phyloP scores from a whole-genome alignment of 2,113 vertebrate species.

The Lampris incognitus region DNA sequence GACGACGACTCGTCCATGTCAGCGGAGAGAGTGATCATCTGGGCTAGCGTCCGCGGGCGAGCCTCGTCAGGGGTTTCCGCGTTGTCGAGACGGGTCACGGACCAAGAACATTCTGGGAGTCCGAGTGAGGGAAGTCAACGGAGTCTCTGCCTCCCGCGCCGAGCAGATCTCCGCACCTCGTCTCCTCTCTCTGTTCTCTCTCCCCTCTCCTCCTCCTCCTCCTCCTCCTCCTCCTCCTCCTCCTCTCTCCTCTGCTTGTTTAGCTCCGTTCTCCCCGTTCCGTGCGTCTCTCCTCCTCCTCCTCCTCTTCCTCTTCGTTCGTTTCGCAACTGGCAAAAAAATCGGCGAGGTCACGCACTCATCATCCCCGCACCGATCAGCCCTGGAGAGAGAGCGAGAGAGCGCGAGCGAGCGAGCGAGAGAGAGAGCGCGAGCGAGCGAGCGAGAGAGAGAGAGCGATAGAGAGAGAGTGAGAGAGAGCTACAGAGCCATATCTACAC shows the following conservation, averaged over 20 bases:
- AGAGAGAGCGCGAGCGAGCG: background rate
- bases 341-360: slow-evolving; percentile 81
- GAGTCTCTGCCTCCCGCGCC: slow-evolving; percentile 27
- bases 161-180: slow-evolving; percentile 1
- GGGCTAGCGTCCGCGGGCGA: slow-evolving; percentile 68
- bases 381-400: background rate
- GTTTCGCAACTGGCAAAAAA: slow-evolving; percentile 78
- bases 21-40: slow-evolving; percentile 74
- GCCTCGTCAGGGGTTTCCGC: slow-evolving; percentile 59
- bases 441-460: background rate
- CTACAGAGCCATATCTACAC: too few species aligned
- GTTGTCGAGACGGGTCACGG: slow-evolving; percentile 54
- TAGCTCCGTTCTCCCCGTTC: background rate
- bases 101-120: slow-evolving; percentile 70
- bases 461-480: too few species aligned
- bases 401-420: background rate
- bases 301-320: too few species aligned
- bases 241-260: background rate
- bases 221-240: background rate
- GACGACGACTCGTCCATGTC: slow-evolving; percentile 97
- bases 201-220: slow-evolving; percentile 26
- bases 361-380: slow-evolving; percentile 71
- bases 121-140: slow-evolving; percentile 38
- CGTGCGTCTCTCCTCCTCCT: background rate
- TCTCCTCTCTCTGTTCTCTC: slow-evolving; percentile 1